Conservation (phyloP, 2,888 invertebrate genomes). For the Cerastis rubricosa region DNA sequence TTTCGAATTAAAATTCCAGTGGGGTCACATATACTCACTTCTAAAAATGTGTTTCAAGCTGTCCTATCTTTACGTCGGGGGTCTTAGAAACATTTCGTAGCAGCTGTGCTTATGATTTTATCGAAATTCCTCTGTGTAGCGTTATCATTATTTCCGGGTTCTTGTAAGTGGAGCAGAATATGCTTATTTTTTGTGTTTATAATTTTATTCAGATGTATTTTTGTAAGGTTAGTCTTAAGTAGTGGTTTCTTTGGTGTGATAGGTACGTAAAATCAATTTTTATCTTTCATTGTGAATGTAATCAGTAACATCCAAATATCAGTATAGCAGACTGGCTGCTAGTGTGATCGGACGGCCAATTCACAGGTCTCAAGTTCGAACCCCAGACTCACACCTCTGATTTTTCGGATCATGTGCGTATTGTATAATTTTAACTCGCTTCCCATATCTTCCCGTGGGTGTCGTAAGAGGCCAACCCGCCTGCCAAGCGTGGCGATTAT, state of each 20-base stretch:
- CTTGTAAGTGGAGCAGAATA: not conserved
- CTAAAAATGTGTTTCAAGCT: constrained; percentile 42
- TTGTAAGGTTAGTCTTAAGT: too few relatives aligned
- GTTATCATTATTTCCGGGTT: constrained; percentile 29
- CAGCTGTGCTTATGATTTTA: constrained; percentile 31
- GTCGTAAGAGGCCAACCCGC: too few relatives aligned
- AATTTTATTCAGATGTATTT: not conserved
- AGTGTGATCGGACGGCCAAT: too few relatives aligned
- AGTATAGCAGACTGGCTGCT: too few relatives aligned
- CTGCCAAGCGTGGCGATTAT: too few relatives aligned
- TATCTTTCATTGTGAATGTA: not conserved
- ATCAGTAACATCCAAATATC: too few relatives aligned
- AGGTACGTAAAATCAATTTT: not conserved
- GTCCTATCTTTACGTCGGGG: constrained; percentile 13
- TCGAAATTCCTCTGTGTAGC: constrained; percentile 7
- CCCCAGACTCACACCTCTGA: too few relatives aligned
- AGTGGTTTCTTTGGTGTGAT: not conserved
- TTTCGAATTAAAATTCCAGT: constrained; percentile 49
- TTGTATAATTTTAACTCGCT: too few relatives aligned
- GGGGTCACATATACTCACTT: constrained; percentile 34
- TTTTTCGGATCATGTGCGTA: too few relatives aligned
- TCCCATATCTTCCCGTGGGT: too few relatives aligned
- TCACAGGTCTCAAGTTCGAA: too few relatives aligned
- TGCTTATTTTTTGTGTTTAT: not conserved
- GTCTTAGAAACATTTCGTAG: constrained; percentile 24